Base-by-base conservation (phyloP, 2,888 invertebrate species). In the Blera fallax region DNA sequence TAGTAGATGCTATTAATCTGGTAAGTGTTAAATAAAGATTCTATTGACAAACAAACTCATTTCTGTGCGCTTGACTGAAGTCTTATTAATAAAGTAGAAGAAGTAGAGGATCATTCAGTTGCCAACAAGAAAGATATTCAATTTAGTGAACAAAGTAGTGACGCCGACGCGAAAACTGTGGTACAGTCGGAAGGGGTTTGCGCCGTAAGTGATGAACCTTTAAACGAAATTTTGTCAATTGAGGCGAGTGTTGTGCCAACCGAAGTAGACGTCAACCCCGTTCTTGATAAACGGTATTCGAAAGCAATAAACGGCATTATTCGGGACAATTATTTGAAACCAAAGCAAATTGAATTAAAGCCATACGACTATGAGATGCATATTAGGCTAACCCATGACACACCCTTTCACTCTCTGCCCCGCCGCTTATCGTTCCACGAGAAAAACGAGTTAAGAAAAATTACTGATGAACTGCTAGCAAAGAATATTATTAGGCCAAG, bases 351-450 rank as follows among this genome's bases (percentile, higher is more conserved):
- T 10, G 18, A 37, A 21, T 24, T n/a, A 7, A 56, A 79, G n/a
- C 73, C 69, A 40, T 67, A 79, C n/a, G 62, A 64, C 1, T 58
- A 37, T 4, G 52, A 73, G 29, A 74, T 74, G 80, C 34, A 67
- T 21, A 80, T 67, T 24, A 80, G 56, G 27, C 21, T 80, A 11
- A 48, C 40, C 43, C 45, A 29, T n/a, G 73, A 67, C 7, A n/a
- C n/a, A 8, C 65, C 65, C 34, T 60, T 65, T 60, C 67, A 67
- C 50, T 79, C 21, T 21, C 16, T 60, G 32, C 74, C 84, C n/a
- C 21, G n/a, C 21, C 48, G 56, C 2, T 18, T 56, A 10, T 56
- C 56, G 4, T 34, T 11, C 18, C 10, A 34, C 21, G 69, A 78
- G 10, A 40, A 32, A 37, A 34, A 32, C 2, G 45, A 45, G n/a